phyloP scores from a whole-genome alignment of 2,797 vertebrate species.

The Paguma larvata region DNA sequence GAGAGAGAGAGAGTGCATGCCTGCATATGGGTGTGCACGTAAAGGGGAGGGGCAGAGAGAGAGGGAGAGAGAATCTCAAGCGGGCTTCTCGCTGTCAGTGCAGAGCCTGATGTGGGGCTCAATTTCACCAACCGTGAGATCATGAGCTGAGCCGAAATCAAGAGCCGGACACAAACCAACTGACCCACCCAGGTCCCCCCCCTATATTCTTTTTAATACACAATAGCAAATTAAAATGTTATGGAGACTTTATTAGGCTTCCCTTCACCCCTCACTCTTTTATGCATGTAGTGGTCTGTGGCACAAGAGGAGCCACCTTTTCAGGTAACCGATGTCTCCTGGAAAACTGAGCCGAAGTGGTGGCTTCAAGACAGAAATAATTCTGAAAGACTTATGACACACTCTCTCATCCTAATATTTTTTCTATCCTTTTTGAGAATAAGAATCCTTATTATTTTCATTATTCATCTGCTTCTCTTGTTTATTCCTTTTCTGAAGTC shows the following conservation, averaged over 20 bases:
- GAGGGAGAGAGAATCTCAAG: too few relatives aligned
- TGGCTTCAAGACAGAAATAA: slow-evolving; percentile 38
- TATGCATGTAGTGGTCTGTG: neutral
- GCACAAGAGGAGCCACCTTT: neutral
- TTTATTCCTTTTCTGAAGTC: slow-evolving; percentile 52
- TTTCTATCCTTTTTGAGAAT: slow-evolving; percentile 43
- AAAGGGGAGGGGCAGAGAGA: too few relatives aligned
- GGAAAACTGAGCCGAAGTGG: neutral
- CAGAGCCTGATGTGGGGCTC: too few relatives aligned
- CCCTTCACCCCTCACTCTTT: neutral
- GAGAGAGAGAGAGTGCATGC: too few relatives aligned
- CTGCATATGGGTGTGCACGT: too few relatives aligned
- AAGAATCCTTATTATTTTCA: slow-evolving; percentile 34
- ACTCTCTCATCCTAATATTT: neutral
- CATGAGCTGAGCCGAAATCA: too few relatives aligned
- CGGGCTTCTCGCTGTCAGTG: too few relatives aligned
- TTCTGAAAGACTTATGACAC: neutral
- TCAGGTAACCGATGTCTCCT: neutral
- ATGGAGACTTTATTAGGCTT: neutral
- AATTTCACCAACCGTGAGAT: too few relatives aligned
- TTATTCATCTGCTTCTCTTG: slow-evolving; percentile 34
- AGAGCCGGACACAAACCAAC: too few relatives aligned
- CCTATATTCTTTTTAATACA: neutral
- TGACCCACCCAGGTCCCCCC: too few relatives aligned
- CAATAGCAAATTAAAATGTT: neutral